Percentiles rank a stretch among this genome's conserved stretches.
These are phyloP conservation scores for Semicossyphus pulcher DNA, from an alignment of 2,113 vertebrate species.

Conservation along the genomic window DNA sequence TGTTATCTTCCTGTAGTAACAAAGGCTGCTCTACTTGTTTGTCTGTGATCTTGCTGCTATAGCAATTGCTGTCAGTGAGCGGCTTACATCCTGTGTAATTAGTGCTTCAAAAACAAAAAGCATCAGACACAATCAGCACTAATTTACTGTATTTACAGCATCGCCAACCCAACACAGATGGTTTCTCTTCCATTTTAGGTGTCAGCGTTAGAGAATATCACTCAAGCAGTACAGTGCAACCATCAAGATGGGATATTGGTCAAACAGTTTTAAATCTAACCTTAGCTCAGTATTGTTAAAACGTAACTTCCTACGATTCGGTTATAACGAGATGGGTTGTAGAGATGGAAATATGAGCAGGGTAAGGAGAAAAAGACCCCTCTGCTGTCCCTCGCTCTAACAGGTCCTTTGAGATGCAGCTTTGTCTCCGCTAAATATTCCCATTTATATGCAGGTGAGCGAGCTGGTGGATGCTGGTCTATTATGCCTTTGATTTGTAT, in stretches of 20 bases:
- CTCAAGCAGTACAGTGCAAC: not conserved
- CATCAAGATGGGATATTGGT: not conserved
- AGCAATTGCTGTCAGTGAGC: slow-evolving; percentile 36
- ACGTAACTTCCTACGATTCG: not conserved
- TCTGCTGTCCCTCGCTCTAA: slow-evolving; percentile 19
- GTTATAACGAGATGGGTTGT: not conserved
- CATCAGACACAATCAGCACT: slow-evolving; percentile 20
- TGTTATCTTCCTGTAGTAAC: not conserved
- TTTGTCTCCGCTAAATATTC: slow-evolving; percentile 62
- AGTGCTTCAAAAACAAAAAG: slow-evolving; percentile 42
- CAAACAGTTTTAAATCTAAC: not conserved
- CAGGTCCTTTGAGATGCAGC: slow-evolving; percentile 38
- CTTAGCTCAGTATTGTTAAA: not conserved
- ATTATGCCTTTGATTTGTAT: slow-evolving; percentile 72
- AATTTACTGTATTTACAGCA: slow-evolving; percentile 22
- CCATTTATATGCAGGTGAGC: slow-evolving; percentile 75
- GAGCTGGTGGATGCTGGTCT: slow-evolving; percentile 63
- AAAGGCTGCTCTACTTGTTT: slow-evolving; percentile 11
- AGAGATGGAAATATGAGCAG: slow-evolving; percentile 7
- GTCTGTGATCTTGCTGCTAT: slow-evolving; percentile 54
- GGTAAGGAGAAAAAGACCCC: slow-evolving; percentile 5
- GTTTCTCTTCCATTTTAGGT: not conserved
- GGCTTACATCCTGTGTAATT: slow-evolving; percentile 23
- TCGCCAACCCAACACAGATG: not conserved
- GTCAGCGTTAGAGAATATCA: not conserved